Evolutionary conservation across 2,888 invertebrate species (phyloP).

Genomic region (Ferrisia virgata): DNA sequence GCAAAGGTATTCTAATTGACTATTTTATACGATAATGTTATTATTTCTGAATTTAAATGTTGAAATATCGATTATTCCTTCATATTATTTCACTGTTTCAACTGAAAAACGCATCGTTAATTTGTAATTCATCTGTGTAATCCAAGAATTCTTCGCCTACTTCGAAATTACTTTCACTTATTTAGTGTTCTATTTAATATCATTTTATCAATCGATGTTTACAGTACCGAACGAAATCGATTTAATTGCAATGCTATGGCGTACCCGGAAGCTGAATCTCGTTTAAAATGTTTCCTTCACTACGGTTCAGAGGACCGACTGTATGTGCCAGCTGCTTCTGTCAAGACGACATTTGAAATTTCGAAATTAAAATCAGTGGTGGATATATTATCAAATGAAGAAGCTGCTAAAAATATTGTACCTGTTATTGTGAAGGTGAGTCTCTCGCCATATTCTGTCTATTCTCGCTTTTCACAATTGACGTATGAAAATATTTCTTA

Average conservation of each 20-base stretch:
- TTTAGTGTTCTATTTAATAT: not conserved
- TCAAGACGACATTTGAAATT: not conserved
- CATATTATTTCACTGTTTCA: no score
- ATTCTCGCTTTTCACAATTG: not conserved
- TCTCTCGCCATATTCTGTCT: not conserved
- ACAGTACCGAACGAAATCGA: not conserved
- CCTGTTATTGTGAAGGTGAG: slow-evolving; percentile 31
- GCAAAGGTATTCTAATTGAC: not conserved
- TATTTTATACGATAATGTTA: not conserved
- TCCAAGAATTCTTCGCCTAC: not conserved
- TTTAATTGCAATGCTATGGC: slow-evolving; percentile 1
- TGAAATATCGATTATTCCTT: no score
- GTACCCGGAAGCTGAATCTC: slow-evolving; percentile 19
- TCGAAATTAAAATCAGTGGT: not conserved
- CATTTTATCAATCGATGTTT: not conserved
- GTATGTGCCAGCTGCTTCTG: not conserved
- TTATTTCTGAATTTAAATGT: no score
- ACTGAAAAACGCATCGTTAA: not conserved
- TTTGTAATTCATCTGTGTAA: not conserved
- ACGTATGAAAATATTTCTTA: no score
- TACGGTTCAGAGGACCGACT: slow-evolving; percentile 30
- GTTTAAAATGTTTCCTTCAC: slow-evolving; percentile 40
- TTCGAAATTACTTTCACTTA: not conserved
- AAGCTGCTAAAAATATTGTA: slow-evolving; percentile 12
- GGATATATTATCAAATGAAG: not conserved